Conservation (phyloP, 2,888 invertebrate species). For the Vesta saturnalis region DNA sequence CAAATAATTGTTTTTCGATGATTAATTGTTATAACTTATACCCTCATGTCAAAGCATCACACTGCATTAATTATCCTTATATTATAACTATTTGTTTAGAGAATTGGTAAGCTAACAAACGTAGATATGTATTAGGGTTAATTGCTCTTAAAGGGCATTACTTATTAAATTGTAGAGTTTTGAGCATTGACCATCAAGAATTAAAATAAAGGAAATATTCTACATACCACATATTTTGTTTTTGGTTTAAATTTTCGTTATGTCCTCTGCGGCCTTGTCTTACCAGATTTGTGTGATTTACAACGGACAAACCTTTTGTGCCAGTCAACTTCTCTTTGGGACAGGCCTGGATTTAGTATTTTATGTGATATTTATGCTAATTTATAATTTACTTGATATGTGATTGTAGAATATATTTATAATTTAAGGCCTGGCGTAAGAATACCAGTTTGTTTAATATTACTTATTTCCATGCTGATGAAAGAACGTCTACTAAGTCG, state of each 20-base stretch:
- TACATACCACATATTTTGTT: neutral
- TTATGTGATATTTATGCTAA: slow-evolving; percentile 64
- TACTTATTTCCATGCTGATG: slow-evolving; percentile 20
- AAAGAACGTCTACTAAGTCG: slow-evolving; percentile 22
- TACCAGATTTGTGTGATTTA: slow-evolving; percentile 56
- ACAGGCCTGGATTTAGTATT: slow-evolving; percentile 58
- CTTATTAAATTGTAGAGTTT: neutral
- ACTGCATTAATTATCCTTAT: neutral
- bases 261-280: slow-evolving; percentile 44
- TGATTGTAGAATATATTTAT: slow-evolving; percentile 43
- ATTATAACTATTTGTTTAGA: too few species aligned
- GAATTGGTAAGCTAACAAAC: too few species aligned
- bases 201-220: neutral
- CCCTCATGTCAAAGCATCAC: neutral
- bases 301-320: slow-evolving; percentile 61
- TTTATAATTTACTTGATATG: slow-evolving; percentile 56
- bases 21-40: neutral
- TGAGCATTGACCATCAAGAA: neutral
- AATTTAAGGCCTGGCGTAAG: slow-evolving; percentile 36
- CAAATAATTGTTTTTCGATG: slow-evolving; percentile 11
- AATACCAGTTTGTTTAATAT: slow-evolving; percentile 29
- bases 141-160: too few species aligned
- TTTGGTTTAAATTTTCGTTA: slow-evolving; percentile 36
- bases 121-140: too few species aligned
- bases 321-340: slow-evolving; percentile 59